Percentiles rank a stretch among this genome's conserved stretches.
Conservation (phyloP, 2,888 invertebrate species). For the Sesia bembeciformis region DNA sequence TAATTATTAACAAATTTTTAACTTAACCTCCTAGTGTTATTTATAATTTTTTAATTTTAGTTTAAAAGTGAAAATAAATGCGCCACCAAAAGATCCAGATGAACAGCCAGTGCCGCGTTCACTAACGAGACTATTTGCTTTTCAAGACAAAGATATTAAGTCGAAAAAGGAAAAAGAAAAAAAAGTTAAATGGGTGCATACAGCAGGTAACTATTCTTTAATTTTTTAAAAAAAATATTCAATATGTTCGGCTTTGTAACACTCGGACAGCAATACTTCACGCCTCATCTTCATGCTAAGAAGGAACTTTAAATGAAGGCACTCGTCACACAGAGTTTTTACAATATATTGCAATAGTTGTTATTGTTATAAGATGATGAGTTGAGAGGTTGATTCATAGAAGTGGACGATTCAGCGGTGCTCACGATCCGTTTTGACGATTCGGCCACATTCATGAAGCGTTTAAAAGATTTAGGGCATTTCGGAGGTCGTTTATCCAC, state of each 20-base stretch:
- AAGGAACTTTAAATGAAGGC: too few species aligned
- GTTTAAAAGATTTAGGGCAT: too few species aligned
- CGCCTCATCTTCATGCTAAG: too few species aligned
- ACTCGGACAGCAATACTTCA: too few species aligned
- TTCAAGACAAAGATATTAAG: constrained; percentile 25
- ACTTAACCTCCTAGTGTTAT: neutral
- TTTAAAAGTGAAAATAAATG: constrained; percentile 82
- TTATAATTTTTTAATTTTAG: constrained; percentile 48
- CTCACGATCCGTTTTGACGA: too few species aligned
- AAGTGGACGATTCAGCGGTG: too few species aligned
- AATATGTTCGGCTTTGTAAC: neutral
- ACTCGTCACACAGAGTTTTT: too few species aligned
- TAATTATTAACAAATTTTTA: neutral
- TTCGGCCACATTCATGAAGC: too few species aligned
- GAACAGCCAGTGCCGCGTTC: constrained; percentile 84
- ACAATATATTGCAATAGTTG: too few species aligned
- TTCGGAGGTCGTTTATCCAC: too few species aligned
- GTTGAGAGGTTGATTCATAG: too few species aligned
- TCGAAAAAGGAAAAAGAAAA: constrained; percentile 23
- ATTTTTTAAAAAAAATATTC: neutral
- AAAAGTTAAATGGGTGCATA: constrained; percentile 10
- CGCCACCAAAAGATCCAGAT: constrained; percentile 80
- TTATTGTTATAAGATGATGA: too few species aligned
- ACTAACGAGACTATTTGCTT: constrained; percentile 75
- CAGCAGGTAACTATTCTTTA: neutral